These are phyloP conservation scores for Halcyon chelicuti DNA, from an alignment of 2,797 vertebrate genomes.

Conservation along the genomic window DNA sequence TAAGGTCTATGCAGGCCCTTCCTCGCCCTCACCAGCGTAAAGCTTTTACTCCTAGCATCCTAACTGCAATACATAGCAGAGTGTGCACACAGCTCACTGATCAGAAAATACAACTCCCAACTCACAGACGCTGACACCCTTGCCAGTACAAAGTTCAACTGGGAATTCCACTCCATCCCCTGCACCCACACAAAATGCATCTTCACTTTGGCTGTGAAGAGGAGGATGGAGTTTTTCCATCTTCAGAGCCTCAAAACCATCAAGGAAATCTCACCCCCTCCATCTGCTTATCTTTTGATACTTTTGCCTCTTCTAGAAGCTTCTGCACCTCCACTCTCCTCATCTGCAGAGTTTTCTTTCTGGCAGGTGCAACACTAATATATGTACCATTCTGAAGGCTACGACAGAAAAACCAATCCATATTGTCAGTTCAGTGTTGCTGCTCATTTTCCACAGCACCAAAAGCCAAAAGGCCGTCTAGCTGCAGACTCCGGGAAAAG, in stretches of 20 bases:
- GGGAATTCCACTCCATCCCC: background rate
- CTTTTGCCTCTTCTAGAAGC: background rate
- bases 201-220: background rate
- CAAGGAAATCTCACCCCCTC: background rate
- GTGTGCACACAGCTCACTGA: background rate
- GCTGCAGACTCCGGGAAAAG: background rate
- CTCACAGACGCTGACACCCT: rapidly evolving
- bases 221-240: background rate
- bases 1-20: background rate
- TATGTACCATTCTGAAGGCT: rapidly evolving
- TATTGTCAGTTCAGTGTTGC: background rate
- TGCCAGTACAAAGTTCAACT: background rate
- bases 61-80: background rate
- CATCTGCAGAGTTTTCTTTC: background rate
- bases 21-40: background rate
- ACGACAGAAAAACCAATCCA: background rate
- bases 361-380: background rate
- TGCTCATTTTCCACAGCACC: background rate
- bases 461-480: background rate
- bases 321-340: background rate
- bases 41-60: rapidly evolving
- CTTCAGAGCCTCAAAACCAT: background rate
- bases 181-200: background rate
- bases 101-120: rapidly evolving
- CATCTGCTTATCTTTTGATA: background rate